Conservation (phyloP, 2,113 vertebrate species). For the Silurus meridionalis region DNA sequence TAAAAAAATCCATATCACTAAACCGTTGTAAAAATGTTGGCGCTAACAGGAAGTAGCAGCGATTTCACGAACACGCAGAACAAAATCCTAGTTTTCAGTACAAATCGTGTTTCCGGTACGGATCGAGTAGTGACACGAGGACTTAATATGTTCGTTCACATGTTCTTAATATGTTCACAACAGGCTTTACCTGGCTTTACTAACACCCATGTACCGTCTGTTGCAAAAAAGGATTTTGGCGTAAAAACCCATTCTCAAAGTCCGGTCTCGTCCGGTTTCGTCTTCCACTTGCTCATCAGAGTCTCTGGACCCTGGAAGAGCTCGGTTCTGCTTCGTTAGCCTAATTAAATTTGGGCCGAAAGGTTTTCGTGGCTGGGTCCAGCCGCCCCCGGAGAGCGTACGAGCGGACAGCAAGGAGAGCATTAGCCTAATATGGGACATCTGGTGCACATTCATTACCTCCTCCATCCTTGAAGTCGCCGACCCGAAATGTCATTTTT, state of each 20-base stretch:
- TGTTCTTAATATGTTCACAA: too few relatives aligned
- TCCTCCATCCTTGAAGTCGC: slow-evolving; percentile 75
- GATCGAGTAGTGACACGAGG: too few relatives aligned
- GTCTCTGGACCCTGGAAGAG: background rate
- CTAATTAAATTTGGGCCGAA: slow-evolving; percentile 59
- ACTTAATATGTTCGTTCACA: too few relatives aligned
- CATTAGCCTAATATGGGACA: slow-evolving; percentile 81
- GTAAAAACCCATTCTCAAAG: too few relatives aligned
- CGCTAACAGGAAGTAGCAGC: too few relatives aligned
- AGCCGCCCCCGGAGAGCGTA: slow-evolving; percentile 61
- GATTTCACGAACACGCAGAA: too few relatives aligned
- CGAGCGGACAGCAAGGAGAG: slow-evolving; percentile 66
- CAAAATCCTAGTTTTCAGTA: too few relatives aligned
- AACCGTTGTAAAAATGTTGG: too few relatives aligned
- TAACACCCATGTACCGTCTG: too few relatives aligned
- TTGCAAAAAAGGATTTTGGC: background rate
- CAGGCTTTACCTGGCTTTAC: too few relatives aligned
- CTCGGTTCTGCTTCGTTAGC: slow-evolving; percentile 54
- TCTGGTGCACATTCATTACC: slow-evolving; percentile 80
- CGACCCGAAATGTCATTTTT: slow-evolving; percentile 77
- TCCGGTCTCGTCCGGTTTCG: background rate
- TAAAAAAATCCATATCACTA: too few relatives aligned
- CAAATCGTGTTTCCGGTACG: too few relatives aligned
- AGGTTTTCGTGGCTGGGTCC: slow-evolving; percentile 6
- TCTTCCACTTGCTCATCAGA: background rate